Conservation (phyloP, 2,797 vertebrate species). For the Tangara arthus region DNA sequence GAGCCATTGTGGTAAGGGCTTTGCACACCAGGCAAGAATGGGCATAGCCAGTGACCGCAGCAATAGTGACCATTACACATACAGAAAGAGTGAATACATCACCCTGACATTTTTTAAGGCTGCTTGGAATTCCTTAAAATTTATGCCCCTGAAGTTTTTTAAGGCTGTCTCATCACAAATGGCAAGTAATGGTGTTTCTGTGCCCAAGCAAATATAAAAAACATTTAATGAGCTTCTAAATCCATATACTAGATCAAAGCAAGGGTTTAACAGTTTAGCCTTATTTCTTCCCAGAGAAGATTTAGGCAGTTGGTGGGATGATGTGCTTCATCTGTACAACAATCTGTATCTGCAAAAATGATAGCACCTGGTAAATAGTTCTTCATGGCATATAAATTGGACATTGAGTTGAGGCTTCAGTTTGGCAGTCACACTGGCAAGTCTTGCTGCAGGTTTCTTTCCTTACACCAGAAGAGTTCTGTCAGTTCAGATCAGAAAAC, state of each 20-base stretch:
- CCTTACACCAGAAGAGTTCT: background rate
- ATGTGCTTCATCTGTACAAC: background rate
- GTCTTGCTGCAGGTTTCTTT: background rate
- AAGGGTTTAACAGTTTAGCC: background rate
- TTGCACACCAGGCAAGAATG: background rate
- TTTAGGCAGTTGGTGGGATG: background rate
- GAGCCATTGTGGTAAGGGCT: background rate
- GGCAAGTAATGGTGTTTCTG: background rate
- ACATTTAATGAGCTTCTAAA: background rate
- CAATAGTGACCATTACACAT: background rate
- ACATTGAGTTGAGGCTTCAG: background rate
- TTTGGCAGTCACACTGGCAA: background rate
- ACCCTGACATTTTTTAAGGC: background rate
- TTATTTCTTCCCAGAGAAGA: background rate
- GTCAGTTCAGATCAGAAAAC: background rate
- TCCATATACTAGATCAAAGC: background rate
- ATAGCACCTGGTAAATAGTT: background rate
- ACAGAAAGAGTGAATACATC: background rate
- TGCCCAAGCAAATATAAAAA: background rate
- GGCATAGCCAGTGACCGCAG: background rate
- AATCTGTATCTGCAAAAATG: background rate
- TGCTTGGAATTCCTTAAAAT: background rate
- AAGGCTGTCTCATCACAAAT: background rate
- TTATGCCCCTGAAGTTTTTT: background rate
- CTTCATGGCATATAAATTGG: background rate